These are phyloP conservation scores for Pteronotus mesoamericanus DNA, from an alignment of 2,797 vertebrate species.

Conservation along the genomic window DNA sequence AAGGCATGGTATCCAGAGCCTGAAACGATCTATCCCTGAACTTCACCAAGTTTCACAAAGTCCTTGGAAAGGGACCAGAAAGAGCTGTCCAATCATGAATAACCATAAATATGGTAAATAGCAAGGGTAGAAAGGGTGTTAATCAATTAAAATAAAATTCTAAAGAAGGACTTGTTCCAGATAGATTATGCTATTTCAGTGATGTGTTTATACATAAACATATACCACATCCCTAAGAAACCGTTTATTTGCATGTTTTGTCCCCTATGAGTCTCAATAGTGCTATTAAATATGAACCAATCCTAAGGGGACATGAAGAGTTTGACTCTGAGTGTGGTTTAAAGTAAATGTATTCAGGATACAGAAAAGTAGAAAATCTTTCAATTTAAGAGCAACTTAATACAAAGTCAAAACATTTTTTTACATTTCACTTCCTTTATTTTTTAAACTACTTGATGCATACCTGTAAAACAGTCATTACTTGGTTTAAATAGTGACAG, in stretches of 20 bases:
- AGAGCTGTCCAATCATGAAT: conserved; percentile 8
- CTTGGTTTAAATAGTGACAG: conserved; percentile 63
- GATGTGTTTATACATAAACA: conserved; percentile 47
- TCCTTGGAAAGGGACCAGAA: not conserved
- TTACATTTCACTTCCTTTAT: conserved; percentile 47
- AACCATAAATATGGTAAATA: not conserved
- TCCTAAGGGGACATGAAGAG: not conserved
- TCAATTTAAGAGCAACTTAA: conserved; percentile 37
- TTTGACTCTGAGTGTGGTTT: conserved; percentile 38
- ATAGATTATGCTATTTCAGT: conserved; percentile 12
- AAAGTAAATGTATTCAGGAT: conserved; percentile 18
- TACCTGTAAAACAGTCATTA: conserved; percentile 57
- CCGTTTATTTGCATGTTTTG: conserved; percentile 51
- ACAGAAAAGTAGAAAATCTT: conserved; percentile 37
- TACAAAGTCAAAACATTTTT: conserved; percentile 54
- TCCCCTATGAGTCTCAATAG: conserved; percentile 33
- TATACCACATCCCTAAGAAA: conserved; percentile 38
- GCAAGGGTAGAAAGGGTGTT: not conserved
- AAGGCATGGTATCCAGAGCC: not conserved
- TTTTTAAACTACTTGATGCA: conserved; percentile 48
- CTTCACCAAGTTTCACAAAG: conserved; percentile 14
- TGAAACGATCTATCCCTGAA: not conserved
- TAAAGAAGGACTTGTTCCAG: conserved; percentile 27
- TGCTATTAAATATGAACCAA: conserved; percentile 60
- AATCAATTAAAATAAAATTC: conserved; percentile 53